Conservation (phyloP, 2,797 vertebrate species). For the Cynopterus sphinx region DNA sequence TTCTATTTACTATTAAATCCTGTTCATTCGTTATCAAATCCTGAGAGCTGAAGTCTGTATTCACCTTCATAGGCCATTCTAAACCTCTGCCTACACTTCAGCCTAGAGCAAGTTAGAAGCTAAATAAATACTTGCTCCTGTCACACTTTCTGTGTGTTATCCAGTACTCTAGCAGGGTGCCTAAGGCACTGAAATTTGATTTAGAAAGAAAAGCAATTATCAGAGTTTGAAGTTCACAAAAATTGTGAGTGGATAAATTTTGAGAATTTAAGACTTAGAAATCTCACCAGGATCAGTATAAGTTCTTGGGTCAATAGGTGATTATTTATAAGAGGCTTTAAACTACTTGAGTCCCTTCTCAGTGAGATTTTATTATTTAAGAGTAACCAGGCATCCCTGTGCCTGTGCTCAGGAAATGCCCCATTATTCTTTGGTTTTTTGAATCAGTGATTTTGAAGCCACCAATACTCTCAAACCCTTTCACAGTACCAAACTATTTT, state of each 20-base stretch:
- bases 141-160: not conserved
- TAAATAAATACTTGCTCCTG: not conserved
- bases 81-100: not conserved
- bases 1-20: not conserved
- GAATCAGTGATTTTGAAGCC: not conserved
- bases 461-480: not conserved
- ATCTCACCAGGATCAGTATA: not conserved
- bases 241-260: not conserved
- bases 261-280: not conserved
- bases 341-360: not conserved
- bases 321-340: not conserved
- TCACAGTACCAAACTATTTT: not conserved
- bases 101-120: not conserved
- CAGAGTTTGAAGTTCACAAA: not conserved
- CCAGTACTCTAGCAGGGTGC: not conserved
- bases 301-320: not conserved
- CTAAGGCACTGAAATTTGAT: not conserved
- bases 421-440: not conserved
- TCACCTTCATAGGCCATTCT: not conserved
- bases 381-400: not conserved
- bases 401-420: not conserved
- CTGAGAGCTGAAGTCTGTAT: not conserved
- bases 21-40: not conserved
- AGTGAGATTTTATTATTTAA: not conserved
- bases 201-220: slow-evolving; percentile 12